Percentiles rank a stretch among this genome's conserved stretches.
Evolutionary conservation across 1,140 invertebrate species (phyloP).

Genomic region (Drosophila azteca): DNA sequence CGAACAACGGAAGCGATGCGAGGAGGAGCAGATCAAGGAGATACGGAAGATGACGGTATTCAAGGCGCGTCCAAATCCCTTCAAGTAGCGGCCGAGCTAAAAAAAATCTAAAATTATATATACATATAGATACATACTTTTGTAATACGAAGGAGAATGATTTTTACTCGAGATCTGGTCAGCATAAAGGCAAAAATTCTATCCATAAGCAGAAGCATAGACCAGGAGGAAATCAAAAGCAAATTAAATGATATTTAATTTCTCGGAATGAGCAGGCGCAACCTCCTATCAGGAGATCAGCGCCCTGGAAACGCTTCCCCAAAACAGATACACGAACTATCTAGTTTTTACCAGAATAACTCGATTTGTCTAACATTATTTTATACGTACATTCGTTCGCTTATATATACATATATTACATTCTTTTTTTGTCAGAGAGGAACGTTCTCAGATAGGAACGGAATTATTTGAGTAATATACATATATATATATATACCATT

Average conservation of each 20-base stretch:
- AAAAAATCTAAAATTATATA: too few relatives aligned
- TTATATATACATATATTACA: neutral
- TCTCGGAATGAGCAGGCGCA: too few relatives aligned
- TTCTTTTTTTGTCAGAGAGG: constrained; percentile 17
- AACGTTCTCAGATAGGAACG: constrained; percentile 22
- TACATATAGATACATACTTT: too few relatives aligned
- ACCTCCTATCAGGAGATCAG: too few relatives aligned
- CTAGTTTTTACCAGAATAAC: constrained; percentile 36
- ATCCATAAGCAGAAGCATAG: neutral
- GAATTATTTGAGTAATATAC: constrained; percentile 12
- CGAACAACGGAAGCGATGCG: constrained; percentile 69
- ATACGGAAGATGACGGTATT: constrained; percentile 76
- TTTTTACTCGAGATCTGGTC: too few relatives aligned
- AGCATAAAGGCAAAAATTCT: neutral
- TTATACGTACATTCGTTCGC: constrained; percentile 24
- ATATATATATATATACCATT: constrained; percentile 31
- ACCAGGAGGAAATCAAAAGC: too few relatives aligned
- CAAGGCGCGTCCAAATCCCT: constrained; percentile 82
- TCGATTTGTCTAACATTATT: constrained; percentile 41
- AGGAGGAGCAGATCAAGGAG: constrained; percentile 66
- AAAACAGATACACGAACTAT: neutral
- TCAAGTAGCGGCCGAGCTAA: constrained; percentile 55
- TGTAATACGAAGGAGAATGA: too few relatives aligned
- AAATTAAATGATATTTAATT: too few relatives aligned
- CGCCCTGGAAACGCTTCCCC: neutral